Evolutionary conservation across 2,888 invertebrate genomes (phyloP).

Genomic region (Neoaliturus tenellus): DNA sequence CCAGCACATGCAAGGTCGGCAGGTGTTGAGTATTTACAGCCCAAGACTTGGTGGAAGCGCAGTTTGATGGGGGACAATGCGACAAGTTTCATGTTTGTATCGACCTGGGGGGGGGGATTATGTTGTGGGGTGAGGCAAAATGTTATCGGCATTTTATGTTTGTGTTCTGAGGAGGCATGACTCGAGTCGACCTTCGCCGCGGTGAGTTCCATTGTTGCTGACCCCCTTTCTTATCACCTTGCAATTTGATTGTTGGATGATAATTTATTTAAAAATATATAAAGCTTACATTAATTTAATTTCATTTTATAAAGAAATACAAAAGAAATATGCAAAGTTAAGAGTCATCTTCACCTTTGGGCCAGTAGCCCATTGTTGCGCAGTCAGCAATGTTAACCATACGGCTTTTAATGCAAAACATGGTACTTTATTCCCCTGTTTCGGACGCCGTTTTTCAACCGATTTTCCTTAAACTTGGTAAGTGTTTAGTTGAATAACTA

Average conservation of each 20-base stretch:
- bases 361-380: no score
- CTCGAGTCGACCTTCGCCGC: not conserved
- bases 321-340: no score
- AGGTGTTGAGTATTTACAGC: not conserved
- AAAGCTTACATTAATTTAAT: no score
- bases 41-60: not conserved
- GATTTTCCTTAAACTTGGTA: no score
- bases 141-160: slow-evolving; percentile 51
- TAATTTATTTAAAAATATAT: no score
- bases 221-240: not conserved
- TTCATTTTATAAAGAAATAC: no score
- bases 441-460: no score
- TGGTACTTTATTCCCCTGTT: no score
- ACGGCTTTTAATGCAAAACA: no score
- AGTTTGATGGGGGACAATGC: slow-evolving; percentile 21
- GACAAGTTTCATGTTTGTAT: slow-evolving; percentile 34
- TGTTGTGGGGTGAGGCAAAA: not conserved
- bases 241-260: not conserved
- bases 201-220: slow-evolving; percentile 23
- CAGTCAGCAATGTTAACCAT: no score
- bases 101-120: slow-evolving; percentile 3
- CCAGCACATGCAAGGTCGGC: not conserved
- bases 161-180: slow-evolving; percentile 13
- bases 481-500: no score
- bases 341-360: no score